Percentiles rank a stretch among this genome's conserved stretches.
Evolutionary conservation across 2,888 invertebrate genomes (phyloP).

Genomic region (Tridacna gigas): DNA sequence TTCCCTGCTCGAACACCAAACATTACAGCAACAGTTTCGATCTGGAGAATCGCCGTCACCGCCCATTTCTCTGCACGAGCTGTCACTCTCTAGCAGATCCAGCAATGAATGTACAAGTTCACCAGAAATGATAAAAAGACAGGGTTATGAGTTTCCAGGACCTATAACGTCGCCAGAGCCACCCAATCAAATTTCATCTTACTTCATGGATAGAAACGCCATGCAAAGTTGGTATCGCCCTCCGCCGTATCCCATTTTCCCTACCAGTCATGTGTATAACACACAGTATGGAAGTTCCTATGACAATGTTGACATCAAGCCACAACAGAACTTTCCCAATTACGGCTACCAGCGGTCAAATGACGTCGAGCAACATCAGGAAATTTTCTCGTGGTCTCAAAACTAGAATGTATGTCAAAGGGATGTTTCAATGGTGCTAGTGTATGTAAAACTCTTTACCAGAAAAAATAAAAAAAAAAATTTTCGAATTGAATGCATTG

Average conservation of each 20-base stretch:
- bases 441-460: too few relatives aligned
- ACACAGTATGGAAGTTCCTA: not conserved
- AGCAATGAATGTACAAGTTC: conserved; percentile 53
- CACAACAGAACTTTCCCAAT: conserved; percentile 1
- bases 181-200: not conserved
- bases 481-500: too few relatives aligned
- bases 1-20: not conserved
- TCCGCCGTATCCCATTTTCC: conserved; percentile 47
- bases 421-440: not conserved
- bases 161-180: conserved; percentile 20
- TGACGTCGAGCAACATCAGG: conserved; percentile 1
- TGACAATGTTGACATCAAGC: conserved; percentile 8
- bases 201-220: not conserved
- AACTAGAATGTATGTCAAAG: not conserved
- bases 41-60: conserved; percentile 45
- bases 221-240: conserved; percentile 2
- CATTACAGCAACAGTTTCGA: conserved; percentile 3
- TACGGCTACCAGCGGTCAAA: not conserved
- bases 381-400: not conserved
- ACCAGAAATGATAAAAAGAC: conserved; percentile 40
- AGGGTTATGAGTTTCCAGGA: conserved; percentile 3
- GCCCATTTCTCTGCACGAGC: conserved; percentile 47
- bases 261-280: conserved; percentile 14
- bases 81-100: conserved; percentile 51
- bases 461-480: too few relatives aligned